Base-by-base conservation (phyloP, 2,888 invertebrate species). In the Lasius platythorax region DNA sequence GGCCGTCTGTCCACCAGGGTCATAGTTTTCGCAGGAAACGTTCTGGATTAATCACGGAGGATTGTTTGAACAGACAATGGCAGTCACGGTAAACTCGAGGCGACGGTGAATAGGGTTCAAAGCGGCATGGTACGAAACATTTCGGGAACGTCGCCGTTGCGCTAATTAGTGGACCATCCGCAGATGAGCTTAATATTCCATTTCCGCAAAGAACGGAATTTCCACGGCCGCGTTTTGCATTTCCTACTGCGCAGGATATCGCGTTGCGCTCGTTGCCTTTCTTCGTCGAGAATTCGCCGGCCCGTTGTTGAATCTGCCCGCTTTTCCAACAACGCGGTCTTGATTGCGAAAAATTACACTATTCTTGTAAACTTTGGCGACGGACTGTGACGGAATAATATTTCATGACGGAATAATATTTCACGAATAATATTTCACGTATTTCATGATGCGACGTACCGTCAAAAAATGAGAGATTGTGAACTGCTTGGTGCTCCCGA, bases 11-110 rank as follows among this genome's bases (percentile, higher is more conserved):
- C 85, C 84, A 58, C 67, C 79, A 73, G 88, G 88, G 85, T 89
- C 84, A 82, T 87, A 88, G 83, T 85, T 92, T 90, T 84, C 85
- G 75, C 74, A 85, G 89, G 85, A 89, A 92, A 91, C 87, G 84
- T 84, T 88, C 87, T 53, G 90, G 88, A 91, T 92, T 92, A 92
- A 92, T 92, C 89, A 91, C 86, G 85, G 82, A 73, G 76, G 88
- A 90, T 92, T 92, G 91, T 91, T 91, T 87, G 89, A 85, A 70
- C 79, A 79, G 91, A 92, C 92, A 92, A 92, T 92, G 85, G 88
- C 82, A 84, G 90, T 89, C 88, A 87, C 83, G 85, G 90, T 86
- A 88, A 89, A 91, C 91, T 87, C 88, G 78, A 83, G 82, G 82
- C 58, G 68, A 63, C 64, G 78, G 76, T 85, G 89, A 91, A 89